These are phyloP conservation scores for Scomber colias DNA, from an alignment of 2,113 vertebrate genomes.

Conservation along the genomic window DNA sequence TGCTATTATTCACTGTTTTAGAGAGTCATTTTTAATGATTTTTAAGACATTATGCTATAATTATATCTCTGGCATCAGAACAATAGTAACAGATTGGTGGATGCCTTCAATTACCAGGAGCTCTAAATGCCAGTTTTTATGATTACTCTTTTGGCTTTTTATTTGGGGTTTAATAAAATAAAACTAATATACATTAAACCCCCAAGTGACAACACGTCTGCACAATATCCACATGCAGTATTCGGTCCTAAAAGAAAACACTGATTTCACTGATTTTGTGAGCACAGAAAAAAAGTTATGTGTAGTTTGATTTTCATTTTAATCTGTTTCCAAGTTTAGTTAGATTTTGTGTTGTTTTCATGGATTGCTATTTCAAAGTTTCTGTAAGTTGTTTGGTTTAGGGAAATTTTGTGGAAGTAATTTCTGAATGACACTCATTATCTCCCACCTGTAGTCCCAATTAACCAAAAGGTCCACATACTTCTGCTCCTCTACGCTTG, in stretches of 20 bases:
- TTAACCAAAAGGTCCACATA: not conserved
- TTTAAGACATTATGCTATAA: slow-evolving; percentile 36
- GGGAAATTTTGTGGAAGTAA: too few relatives aligned
- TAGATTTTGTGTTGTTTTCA: not conserved
- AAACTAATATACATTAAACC: not conserved
- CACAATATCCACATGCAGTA: not conserved
- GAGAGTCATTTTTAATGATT: slow-evolving; percentile 39
- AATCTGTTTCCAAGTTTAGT: too few relatives aligned
- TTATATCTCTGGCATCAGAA: slow-evolving; percentile 31
- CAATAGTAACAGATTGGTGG: slow-evolving; percentile 31
- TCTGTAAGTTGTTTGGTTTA: too few relatives aligned
- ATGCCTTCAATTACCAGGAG: slow-evolving; percentile 25
- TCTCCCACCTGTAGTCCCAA: too few relatives aligned
- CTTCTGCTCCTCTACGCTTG: not conserved
- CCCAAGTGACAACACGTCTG: not conserved
- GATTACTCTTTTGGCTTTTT: slow-evolving; percentile 9
- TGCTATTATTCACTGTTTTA: slow-evolving; percentile 56
- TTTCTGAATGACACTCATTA: too few relatives aligned
- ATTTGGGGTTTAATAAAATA: too few relatives aligned
- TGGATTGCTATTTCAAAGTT: too few relatives aligned
- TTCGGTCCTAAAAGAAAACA: not conserved
- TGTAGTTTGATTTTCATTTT: too few relatives aligned
- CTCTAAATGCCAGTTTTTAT: slow-evolving; percentile 3
- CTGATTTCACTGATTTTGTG: not conserved
- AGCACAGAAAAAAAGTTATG: too few relatives aligned